Conservation (phyloP, 2,113 vertebrate genomes). For the Oenanthe oenanthe region DNA sequence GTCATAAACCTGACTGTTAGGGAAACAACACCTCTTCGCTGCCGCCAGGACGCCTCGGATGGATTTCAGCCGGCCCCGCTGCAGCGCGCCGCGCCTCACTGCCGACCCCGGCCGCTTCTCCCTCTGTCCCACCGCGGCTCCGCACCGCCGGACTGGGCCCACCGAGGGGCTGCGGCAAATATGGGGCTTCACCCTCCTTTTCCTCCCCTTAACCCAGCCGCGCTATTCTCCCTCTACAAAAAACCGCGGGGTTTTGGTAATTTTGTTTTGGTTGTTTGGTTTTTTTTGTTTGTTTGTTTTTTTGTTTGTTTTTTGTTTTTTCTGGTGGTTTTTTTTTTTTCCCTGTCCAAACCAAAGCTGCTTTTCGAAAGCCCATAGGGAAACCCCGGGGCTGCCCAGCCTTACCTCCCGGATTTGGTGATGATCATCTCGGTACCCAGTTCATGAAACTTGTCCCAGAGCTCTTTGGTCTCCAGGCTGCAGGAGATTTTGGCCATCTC, state of each 20-base stretch:
- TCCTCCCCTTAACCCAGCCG: background rate
- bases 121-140: background rate
- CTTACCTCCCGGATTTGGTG: slow-evolving; percentile 96
- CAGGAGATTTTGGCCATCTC: slow-evolving; percentile 98
- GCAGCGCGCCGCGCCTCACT: background rate
- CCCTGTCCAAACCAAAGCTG: accelerated
- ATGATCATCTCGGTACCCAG: slow-evolving; percentile 99
- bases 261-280: too few relatives aligned
- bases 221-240: background rate
- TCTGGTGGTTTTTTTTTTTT: too few relatives aligned
- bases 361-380: background rate
- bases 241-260: accelerated
- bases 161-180: background rate
- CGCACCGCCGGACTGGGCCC: background rate
- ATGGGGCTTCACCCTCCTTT: background rate
- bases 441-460: slow-evolving; percentile 99
- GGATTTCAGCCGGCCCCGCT: background rate
- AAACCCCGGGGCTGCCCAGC: accelerated
- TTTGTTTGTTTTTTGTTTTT: too few relatives aligned
- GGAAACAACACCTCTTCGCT: background rate
- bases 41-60: accelerated
- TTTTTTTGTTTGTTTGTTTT: too few relatives aligned
- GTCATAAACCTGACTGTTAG: background rate
- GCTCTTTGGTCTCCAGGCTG: slow-evolving; percentile 96
- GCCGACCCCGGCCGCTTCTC: background rate